Evolutionary conservation across 2,888 invertebrate species (phyloP).

Genomic region (Axea sp.): DNA sequence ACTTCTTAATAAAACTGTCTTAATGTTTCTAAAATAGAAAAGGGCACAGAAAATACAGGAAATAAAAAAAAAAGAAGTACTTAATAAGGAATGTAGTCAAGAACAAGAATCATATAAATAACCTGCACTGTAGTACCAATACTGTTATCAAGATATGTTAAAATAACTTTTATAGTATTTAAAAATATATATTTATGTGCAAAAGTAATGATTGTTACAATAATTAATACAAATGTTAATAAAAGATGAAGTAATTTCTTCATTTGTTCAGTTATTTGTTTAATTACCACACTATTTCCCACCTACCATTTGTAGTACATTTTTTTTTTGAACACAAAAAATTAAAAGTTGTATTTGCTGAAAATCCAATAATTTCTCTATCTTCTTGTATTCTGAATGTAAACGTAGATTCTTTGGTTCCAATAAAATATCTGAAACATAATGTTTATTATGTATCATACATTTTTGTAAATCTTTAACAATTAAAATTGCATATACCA

Average conservation of each 20-base stretch:
- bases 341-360: constrained; percentile 91
- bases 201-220: neutral
- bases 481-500: too few relatives aligned
- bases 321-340: constrained; percentile 84
- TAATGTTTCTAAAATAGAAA: constrained; percentile 74
- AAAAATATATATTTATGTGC: constrained; percentile 17
- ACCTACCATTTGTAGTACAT: constrained; percentile 68
- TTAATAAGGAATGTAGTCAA: constrained; percentile 71
- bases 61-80: constrained; percentile 78
- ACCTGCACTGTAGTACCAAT: constrained; percentile 11
- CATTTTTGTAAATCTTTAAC: too few relatives aligned
- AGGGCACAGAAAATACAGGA: constrained; percentile 78
- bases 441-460: constrained; percentile 9
- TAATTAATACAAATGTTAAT: neutral
- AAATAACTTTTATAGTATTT: too few relatives aligned
- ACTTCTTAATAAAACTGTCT: too few relatives aligned
- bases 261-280: neutral
- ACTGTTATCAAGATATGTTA: too few relatives aligned
- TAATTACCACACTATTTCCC: constrained; percentile 78
- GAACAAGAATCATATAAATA: constrained; percentile 68
- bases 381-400: constrained; percentile 98
- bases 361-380: constrained; percentile 95
- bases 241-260: constrained; percentile 3
- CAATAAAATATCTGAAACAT: constrained; percentile 86
- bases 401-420: constrained; percentile 97